A percentile compares a stretch with the other conserved stretches of the same genome.
Conservation (phyloP, 2,797 vertebrate species). For the Myripristis jacobus region DNA sequence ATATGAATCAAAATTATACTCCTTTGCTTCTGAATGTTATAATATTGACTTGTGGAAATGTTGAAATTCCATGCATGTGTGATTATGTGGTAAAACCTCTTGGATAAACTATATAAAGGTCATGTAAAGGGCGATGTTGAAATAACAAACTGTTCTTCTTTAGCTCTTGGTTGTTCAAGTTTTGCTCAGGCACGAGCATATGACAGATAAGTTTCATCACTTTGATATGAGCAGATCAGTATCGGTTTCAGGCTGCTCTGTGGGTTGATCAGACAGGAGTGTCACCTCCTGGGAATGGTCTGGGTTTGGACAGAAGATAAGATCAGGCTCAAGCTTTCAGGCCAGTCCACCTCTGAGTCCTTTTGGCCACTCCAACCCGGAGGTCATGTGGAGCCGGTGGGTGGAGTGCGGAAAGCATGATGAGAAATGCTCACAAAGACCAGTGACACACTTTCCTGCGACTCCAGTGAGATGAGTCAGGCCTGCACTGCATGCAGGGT, state of each 20-base stretch:
- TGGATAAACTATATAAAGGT: background rate
- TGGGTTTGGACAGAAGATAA: constrained; percentile 6
- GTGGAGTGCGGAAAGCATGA: constrained; percentile 41
- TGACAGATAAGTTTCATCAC: too few species aligned
- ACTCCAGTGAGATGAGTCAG: constrained; percentile 66
- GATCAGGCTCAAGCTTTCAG: background rate
- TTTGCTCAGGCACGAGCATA: too few species aligned
- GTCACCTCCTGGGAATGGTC: constrained; percentile 16
- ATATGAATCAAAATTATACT: too few species aligned
- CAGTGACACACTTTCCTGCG: constrained; percentile 66
- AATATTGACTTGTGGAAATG: too few species aligned
- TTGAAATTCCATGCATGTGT: background rate
- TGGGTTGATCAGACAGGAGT: background rate
- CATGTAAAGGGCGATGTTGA: too few species aligned
- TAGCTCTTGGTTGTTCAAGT: too few species aligned
- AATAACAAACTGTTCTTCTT: too few species aligned
- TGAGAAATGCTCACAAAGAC: constrained; percentile 43
- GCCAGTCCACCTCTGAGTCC: constrained; percentile 57
- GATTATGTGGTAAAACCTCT: background rate
- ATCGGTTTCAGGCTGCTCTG: constrained; percentile 4
- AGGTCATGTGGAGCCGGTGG: constrained; percentile 11
- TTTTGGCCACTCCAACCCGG: constrained; percentile 31
- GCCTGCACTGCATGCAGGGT: background rate
- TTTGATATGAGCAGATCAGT: too few species aligned
- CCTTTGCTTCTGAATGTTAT: too few species aligned